A percentile compares a stretch with the other conserved stretches of the same genome.
These are phyloP conservation scores for Calliphora vomitoria DNA, from an alignment of 2,888 invertebrate species.

Conservation along the genomic window DNA sequence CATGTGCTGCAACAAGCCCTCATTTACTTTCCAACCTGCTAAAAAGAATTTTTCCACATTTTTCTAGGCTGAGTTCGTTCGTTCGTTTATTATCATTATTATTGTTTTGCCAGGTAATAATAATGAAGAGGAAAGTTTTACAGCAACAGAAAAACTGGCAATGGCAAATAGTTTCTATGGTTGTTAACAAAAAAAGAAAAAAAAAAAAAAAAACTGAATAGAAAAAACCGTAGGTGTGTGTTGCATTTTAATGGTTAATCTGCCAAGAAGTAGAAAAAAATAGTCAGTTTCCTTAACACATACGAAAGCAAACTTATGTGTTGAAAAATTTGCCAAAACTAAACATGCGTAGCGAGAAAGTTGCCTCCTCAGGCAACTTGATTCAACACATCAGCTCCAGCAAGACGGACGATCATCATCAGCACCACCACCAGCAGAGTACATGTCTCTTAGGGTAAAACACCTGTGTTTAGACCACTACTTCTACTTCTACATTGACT, in stretches of 20 bases:
- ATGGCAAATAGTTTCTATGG: conserved; percentile 27
- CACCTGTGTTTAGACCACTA: conserved; percentile 59
- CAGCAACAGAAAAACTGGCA: conserved; percentile 9
- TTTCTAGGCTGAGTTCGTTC: conserved; percentile 10
- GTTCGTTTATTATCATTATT: conserved; percentile 26
- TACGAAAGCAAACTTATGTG: background rate
- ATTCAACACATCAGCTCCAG: conserved; percentile 16
- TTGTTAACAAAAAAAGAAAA: background rate
- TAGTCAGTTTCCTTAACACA: conserved; percentile 24
- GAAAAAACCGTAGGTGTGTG: conserved; percentile 58
- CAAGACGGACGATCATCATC: conserved; percentile 8
- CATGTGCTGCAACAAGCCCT: conserved; percentile 44
- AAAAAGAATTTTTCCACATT: conserved; percentile 42
- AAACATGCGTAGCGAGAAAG: conserved; percentile 67
- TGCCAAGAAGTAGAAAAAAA: conserved; percentile 29
- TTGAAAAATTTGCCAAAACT: conserved; percentile 51
- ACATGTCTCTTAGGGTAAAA: conserved; percentile 66
- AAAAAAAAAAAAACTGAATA: no score
- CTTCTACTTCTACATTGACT: background rate
- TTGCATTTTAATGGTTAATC: conserved; percentile 44
- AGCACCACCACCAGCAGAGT: conserved; percentile 32
- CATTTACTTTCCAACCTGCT: conserved; percentile 65
- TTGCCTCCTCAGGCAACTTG: conserved; percentile 44
- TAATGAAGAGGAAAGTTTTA: conserved; percentile 63
- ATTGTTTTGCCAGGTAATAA: background rate